Percentiles rank a stretch among this genome's conserved stretches.
Evolutionary conservation across 2,888 invertebrate species (phyloP).

Genomic region (Aspidapion aeneum): DNA sequence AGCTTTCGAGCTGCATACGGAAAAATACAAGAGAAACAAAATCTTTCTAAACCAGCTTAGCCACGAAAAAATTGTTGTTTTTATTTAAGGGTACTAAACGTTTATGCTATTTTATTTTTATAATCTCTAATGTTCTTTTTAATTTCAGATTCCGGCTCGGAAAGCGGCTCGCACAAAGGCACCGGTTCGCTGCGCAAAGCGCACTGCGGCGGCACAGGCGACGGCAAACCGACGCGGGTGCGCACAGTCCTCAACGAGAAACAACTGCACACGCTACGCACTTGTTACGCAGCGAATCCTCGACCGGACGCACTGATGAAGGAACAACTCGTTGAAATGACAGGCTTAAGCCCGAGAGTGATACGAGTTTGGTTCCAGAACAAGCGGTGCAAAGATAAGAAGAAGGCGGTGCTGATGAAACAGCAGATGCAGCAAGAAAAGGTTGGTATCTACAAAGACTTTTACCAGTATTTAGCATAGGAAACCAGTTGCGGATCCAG

Average conservation of each 20-base stretch:
- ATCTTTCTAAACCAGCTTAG: too few relatives aligned
- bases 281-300: conserved; percentile 97
- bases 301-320: conserved; percentile 99
- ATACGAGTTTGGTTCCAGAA: conserved; percentile 99
- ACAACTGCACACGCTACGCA: conserved; percentile 94
- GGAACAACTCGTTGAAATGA: conserved; percentile 99
- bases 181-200: conserved; percentile 52
- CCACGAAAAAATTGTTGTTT: too few relatives aligned
- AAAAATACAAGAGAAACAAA: too few relatives aligned
- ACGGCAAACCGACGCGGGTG: conserved; percentile 97
- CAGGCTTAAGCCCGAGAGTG: conserved; percentile 92
- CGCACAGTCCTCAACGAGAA: conserved; percentile 98
- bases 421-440: conserved; percentile 98
- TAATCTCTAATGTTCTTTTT: too few relatives aligned
- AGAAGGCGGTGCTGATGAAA: conserved; percentile 94
- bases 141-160: conserved; percentile 84
- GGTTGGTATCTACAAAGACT: conserved; percentile 59
- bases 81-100: too few relatives aligned
- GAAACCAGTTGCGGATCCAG: too few relatives aligned
- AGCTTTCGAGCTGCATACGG: too few relatives aligned
- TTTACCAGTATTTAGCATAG: too few relatives aligned
- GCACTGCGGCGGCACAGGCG: conserved; percentile 56
- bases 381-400: conserved; percentile 96
- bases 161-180: conserved; percentile 86
- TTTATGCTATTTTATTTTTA: too few relatives aligned